Evolutionary conservation across 2,888 invertebrate species (phyloP).

Genomic region (Gonocerus acuteangulatus): DNA sequence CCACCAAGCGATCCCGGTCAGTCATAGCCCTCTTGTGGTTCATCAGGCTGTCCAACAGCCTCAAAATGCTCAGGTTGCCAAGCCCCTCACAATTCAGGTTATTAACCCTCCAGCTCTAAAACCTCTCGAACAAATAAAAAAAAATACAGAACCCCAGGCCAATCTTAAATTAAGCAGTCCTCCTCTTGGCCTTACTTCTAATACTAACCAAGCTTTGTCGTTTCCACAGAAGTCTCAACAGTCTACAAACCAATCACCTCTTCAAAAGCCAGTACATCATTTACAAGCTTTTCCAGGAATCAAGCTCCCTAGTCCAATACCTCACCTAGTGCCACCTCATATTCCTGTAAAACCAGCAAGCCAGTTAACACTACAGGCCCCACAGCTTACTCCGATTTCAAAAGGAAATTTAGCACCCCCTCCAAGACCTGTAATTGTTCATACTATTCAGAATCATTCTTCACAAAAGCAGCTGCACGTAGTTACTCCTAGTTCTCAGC

Average conservation of each 20-base stretch:
- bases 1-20: slow-evolving; percentile 23
- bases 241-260: neutral
- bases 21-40: slow-evolving; percentile 13
- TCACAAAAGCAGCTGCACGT: slow-evolving; percentile 23
- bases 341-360: slow-evolving; percentile 13
- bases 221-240: neutral
- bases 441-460: slow-evolving; percentile 12
- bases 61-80: slow-evolving; percentile 10
- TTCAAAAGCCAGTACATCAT: neutral
- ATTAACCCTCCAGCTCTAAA: slow-evolving; percentile 15
- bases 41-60: slow-evolving; percentile 21
- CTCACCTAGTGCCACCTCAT: slow-evolving; percentile 19
- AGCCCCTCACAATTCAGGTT: slow-evolving; percentile 14
- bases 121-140: neutral
- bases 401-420: neutral
- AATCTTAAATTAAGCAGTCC: slow-evolving; percentile 8
- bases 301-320: slow-evolving; percentile 6
- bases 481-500: slow-evolving; percentile 25
- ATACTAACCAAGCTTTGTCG: neutral
- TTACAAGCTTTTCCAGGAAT: slow-evolving; percentile 1
- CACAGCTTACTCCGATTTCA: slow-evolving; percentile 6
- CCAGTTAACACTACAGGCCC: slow-evolving; percentile 3
- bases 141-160: neutral
- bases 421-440: slow-evolving; percentile 9
- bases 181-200: neutral